Conservation (phyloP, 2,888 invertebrate genomes). For the Prosapia bicincta region DNA sequence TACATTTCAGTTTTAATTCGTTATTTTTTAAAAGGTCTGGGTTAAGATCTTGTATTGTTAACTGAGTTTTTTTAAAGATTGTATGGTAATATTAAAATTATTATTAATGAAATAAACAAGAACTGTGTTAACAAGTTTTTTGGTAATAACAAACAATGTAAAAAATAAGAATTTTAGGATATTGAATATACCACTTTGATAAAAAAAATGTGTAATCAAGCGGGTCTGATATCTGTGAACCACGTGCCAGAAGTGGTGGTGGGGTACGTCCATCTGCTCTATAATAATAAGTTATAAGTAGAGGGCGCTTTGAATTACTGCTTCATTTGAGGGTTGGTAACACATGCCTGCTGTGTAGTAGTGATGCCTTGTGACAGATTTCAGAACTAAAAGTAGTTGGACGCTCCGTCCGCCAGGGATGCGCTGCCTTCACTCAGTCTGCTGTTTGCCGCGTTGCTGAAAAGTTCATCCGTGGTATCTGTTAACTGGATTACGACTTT, state of each 20-base stretch:
- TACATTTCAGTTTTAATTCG: too few relatives aligned
- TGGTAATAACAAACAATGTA: too few relatives aligned
- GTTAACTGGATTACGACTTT: constrained; percentile 12
- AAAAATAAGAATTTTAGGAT: too few relatives aligned
- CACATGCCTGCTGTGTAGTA: constrained; percentile 21
- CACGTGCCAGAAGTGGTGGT: not conserved
- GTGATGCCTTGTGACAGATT: constrained; percentile 25
- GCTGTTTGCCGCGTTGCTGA: constrained; percentile 21
- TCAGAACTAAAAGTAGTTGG: constrained; percentile 17
- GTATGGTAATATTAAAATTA: too few relatives aligned
- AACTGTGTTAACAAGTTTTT: too few relatives aligned
- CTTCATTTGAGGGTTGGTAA: constrained; percentile 19
- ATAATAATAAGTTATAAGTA: constrained; percentile 28
- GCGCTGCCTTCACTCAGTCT: constrained; percentile 22
- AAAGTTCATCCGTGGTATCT: not conserved
- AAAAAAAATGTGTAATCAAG: not conserved
- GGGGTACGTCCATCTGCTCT: constrained; percentile 17
- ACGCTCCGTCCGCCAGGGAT: constrained; percentile 8
- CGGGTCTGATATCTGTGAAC: not conserved
- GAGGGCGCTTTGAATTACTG: constrained; percentile 21
- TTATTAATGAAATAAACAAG: too few relatives aligned
- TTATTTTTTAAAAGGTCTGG: too few relatives aligned
- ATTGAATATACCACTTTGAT: too few relatives aligned
- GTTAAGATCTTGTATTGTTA: too few relatives aligned
- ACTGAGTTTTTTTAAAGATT: too few relatives aligned